phyloP scores from a whole-genome alignment of 2,797 vertebrate species.

The Macroramphosus scolopax region DNA sequence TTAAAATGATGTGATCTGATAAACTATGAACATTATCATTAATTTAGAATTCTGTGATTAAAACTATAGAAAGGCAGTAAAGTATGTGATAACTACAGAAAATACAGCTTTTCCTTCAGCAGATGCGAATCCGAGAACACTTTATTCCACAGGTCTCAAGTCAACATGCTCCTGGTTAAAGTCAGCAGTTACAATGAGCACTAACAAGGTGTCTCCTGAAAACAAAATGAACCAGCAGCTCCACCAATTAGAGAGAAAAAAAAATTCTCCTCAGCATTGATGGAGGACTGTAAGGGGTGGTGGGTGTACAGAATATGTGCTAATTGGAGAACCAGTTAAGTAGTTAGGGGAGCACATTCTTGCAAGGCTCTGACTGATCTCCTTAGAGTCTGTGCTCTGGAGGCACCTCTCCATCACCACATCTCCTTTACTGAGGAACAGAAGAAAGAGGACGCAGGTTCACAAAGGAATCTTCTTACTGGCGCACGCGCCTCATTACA shows the following conservation, averaged over 20 bases:
- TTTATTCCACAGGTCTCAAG: not conserved
- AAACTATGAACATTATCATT: too few species aligned
- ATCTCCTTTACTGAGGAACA: slow-evolving; percentile 42
- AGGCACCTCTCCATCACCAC: slow-evolving; percentile 42
- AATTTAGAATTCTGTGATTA: too few species aligned
- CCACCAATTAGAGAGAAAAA: slow-evolving; percentile 59
- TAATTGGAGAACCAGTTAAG: slow-evolving; percentile 84
- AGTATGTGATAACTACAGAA: too few species aligned
- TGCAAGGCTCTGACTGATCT: slow-evolving; percentile 77
- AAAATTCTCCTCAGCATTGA: slow-evolving; percentile 49
- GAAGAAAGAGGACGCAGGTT: slow-evolving; percentile 58
- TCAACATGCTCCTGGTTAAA: not conserved
- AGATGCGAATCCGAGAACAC: too few species aligned
- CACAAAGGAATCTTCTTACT: slow-evolving; percentile 73
- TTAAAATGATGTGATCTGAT: not conserved
- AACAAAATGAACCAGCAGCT: slow-evolving; percentile 21
- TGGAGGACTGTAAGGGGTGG: slow-evolving; percentile 13
- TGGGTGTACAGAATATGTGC: slow-evolving; percentile 63
- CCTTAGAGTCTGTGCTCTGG: slow-evolving; percentile 81
- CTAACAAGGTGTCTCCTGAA: slow-evolving; percentile 7
- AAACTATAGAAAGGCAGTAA: not conserved
- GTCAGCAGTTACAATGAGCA: slow-evolving; percentile 12
- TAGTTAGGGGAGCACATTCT: slow-evolving; percentile 83
- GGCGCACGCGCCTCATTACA: slow-evolving; percentile 90
- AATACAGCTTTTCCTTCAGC: too few species aligned